phyloP scores from a whole-genome alignment of 2,797 vertebrate species.

The Tapera naevia region DNA sequence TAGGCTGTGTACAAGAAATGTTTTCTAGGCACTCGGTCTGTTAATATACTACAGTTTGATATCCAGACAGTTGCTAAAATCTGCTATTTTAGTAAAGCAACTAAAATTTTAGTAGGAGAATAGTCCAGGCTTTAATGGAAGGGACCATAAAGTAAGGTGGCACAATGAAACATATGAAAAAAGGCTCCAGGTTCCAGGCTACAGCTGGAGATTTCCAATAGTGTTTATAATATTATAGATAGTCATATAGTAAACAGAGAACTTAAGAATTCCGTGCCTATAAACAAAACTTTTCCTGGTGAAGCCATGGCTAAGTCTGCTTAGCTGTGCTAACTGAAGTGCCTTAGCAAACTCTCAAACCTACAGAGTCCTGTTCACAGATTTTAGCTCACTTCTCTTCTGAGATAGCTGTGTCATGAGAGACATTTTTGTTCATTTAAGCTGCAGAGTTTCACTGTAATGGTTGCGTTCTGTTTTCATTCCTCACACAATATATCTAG shows the following conservation, averaged over 20 bases:
- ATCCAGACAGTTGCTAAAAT: neutral
- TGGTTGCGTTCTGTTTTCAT: neutral
- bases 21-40: neutral
- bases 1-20: neutral
- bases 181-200: neutral
- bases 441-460: neutral
- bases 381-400: constrained; percentile 11
- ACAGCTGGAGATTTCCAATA: neutral
- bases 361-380: neutral
- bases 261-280: neutral
- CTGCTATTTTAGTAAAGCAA: neutral
- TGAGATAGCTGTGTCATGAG: constrained; percentile 8
- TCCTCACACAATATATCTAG: neutral
- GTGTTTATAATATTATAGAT: neutral
- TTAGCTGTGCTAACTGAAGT: neutral
- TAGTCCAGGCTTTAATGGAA: neutral
- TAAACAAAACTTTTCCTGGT: neutral
- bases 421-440: neutral
- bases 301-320: neutral
- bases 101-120: neutral
- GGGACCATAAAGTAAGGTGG: neutral
- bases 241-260: neutral
- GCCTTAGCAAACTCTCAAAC: neutral
- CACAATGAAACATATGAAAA: neutral
- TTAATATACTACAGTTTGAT: neutral